These are phyloP conservation scores for Caenorhabditis plicata DNA, from an alignment of 2,888 invertebrate species.

Conservation along the genomic window DNA sequence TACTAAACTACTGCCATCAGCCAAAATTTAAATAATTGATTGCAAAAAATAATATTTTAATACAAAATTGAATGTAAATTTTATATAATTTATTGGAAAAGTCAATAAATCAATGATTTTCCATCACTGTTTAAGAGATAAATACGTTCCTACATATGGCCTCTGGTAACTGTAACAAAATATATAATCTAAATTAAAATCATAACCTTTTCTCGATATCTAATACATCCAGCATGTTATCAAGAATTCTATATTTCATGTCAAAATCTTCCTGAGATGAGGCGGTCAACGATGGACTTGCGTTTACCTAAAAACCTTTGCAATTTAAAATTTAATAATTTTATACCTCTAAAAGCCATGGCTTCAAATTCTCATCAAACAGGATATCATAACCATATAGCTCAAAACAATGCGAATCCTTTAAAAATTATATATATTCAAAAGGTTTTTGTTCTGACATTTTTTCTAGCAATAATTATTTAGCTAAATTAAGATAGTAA, in stretches of 20 bases:
- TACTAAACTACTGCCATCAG: too few species aligned
- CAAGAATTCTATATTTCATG: constrained; percentile 72
- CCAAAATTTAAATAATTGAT: too few species aligned
- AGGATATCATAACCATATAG: constrained; percentile 74
- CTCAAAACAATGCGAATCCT: constrained; percentile 73
- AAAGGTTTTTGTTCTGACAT: too few species aligned
- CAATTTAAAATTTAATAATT: background rate
- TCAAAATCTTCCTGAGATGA: constrained; percentile 72
- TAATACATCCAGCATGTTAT: constrained; percentile 72
- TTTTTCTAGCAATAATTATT: background rate
- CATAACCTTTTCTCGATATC: constrained; percentile 70
- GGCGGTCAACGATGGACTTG: constrained; percentile 71
- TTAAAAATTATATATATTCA: too few species aligned
- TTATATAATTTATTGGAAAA: too few species aligned
- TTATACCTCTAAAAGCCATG: constrained; percentile 67
- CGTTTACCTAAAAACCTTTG: constrained; percentile 70
- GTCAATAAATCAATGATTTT: too few species aligned
- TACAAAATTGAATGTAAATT: too few species aligned
- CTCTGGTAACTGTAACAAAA: constrained; percentile 10
- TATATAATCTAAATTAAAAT: too few species aligned
- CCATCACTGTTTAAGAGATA: too few species aligned
- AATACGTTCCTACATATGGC: too few species aligned
- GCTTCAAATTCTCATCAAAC: constrained; percentile 71
- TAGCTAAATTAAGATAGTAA: too few species aligned
- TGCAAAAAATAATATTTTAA: too few species aligned